phyloP scores from a whole-genome alignment of 2,888 invertebrate species.

The Polydrusus pterygomalis region DNA sequence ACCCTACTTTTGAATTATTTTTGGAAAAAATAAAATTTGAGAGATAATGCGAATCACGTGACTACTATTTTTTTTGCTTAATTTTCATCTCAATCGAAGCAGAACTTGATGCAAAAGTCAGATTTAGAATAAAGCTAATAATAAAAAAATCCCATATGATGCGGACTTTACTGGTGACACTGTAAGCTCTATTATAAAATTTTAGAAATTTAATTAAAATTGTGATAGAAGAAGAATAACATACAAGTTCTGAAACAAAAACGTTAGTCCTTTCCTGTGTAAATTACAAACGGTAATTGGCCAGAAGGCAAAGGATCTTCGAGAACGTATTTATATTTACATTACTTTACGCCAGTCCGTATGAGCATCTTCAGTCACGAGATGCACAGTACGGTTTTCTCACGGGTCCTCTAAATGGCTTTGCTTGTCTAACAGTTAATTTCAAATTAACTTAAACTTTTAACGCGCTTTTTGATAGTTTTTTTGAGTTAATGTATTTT shows the following conservation, averaged over 20 bases:
- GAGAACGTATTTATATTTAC: constrained; percentile 53
- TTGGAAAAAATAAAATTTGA: too few species aligned
- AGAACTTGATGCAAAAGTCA: too few species aligned
- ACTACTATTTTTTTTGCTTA: too few species aligned
- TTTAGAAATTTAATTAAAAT: too few species aligned
- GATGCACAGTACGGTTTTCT: constrained; percentile 49
- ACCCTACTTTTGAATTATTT: too few species aligned
- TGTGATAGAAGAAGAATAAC: too few species aligned
- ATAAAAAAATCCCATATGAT: too few species aligned
- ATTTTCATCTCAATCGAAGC: too few species aligned
- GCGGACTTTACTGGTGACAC: too few species aligned
- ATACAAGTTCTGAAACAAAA: neutral
- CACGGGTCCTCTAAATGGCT: constrained; percentile 51
- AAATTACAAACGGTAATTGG: constrained; percentile 44
- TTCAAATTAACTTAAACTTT: constrained; percentile 40
- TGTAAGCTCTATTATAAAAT: too few species aligned
- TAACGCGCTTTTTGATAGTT: constrained; percentile 5
- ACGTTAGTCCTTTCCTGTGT: constrained; percentile 21
- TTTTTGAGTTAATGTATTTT: constrained; percentile 12
- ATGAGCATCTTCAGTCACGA: constrained; percentile 47
- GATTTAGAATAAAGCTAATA: too few species aligned
- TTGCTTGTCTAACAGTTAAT: constrained; percentile 52
- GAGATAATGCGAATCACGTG: too few species aligned
- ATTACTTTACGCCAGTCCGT: constrained; percentile 48
- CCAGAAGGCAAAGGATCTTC: constrained; percentile 50